Base-by-base conservation (phyloP, 1,140 invertebrate species). In the Ceratosolen solmsi region DNA sequence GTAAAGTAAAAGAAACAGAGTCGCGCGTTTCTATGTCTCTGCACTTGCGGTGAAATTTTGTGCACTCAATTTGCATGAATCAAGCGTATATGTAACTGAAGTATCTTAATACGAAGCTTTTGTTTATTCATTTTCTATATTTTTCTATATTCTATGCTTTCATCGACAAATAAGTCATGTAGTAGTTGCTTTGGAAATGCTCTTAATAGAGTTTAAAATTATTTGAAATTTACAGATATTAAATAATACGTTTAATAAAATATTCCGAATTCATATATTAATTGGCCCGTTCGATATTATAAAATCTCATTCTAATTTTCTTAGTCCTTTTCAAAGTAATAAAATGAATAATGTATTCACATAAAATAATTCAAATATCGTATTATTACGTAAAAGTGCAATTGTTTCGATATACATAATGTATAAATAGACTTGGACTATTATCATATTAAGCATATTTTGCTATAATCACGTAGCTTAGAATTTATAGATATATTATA, bases 1-100 rank as follows among this genome's bases (percentile, higher is more conserved):
- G 51, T 17, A 72, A 79, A 41, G 25, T 72, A 79, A 60, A 38
- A 41, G 78, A 79, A n/a, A 27, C 33, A 60, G 13, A 33, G 49
- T 68, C 49, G 38, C 63, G 33, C 46, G 22, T 68, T 70, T 33
- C 63, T 58, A 27, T 11, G 15, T 36, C 15, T 46, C 7, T 79
- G 11, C 30, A 8, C 65, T 9, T 30, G 13, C 68, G 51, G 36
- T 79, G 33, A 72, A 36, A 79, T 72, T 54, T 73, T 60, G 68
- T 72, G 70, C 58, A 79, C 38, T 79, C 58, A 72, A 79, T 79
- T 79, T 79, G 25, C 68, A 79, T 63, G 70, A 36, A 79, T 79
- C 25, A 70, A 72, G 68, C 36, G n/a, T 30, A n/a, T 58, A 49
- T 46, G 65, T 58, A 25, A 25, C 51, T 56, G 1, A 30, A 20